Evolutionary conservation across 2,113 vertebrate genomes (phyloP), one percentile per base, ranked within the genome.

Genomic region (Ophthalmolycus amberensis): DNA sequence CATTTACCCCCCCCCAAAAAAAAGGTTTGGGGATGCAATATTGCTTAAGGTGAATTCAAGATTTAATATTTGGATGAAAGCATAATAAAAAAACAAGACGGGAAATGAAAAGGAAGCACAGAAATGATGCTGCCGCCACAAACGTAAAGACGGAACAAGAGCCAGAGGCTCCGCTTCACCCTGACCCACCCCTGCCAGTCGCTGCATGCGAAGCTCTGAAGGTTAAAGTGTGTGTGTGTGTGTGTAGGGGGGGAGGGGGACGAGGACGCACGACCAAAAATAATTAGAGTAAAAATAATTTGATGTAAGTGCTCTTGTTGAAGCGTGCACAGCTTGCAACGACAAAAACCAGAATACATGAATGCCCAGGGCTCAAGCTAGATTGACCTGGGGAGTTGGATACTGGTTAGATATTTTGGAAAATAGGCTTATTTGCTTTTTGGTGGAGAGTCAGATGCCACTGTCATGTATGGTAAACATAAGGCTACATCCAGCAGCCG

Each of bases 201-300:
- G 58, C 80, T 83, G 90, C 83, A 86, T 82, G 84, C 80, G 52
- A 63, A 91, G 80, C 82, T 90, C 75, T 15, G 66, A 84, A 81
- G 79, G 88, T 90, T 91, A 89, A 85, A 83, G 76, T 73, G 27
- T 60, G 73, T 60, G 75, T 60, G 66, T 60, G 70, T 46, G 16
- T 64, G 58, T 69, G 78, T 46, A n/a, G n/a, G 46, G 40, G 65
- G 32, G 77, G 50, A 58, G 2, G 15, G 59, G 68, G 70, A 25
- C 0, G 54, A 80, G 63, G 50, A 74, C 20, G 64, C 66, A 54
- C 52, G 58, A 79, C 59, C 56, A 73, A 89, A 93, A 92, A 94
- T 91, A 93, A 94, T 94, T 94, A 90, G 92, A 93, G 88, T 93
- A 93, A 88, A 93, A 91, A 85, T 90, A 93, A 94, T 93, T 92